Evolutionary conservation across 92 coral and sea anemone genomes (phyloP).

Genomic region (Desmophyllum pertusum): DNA sequence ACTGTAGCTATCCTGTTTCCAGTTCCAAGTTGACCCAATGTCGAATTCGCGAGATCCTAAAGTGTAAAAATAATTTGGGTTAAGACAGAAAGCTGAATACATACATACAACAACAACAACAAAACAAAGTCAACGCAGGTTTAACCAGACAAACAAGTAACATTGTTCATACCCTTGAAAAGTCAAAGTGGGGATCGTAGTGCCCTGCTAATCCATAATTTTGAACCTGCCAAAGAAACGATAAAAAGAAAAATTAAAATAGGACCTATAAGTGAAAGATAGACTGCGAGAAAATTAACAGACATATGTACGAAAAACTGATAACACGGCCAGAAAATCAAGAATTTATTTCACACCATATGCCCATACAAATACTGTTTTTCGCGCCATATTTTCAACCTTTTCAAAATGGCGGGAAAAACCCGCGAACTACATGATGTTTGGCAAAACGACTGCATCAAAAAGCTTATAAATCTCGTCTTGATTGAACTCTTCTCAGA

Average conservation of each 20-base stretch:
- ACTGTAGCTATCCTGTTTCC: constrained; percentile 98
- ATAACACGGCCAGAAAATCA: too few species aligned
- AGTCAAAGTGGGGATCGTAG: constrained; percentile 98
- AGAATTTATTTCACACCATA: too few species aligned
- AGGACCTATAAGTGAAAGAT: neutral
- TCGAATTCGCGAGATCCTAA: constrained; percentile 73
- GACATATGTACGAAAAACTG: neutral
- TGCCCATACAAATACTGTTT: too few species aligned
- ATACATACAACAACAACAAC: neutral
- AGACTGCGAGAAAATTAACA: neutral
- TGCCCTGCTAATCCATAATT: constrained; percentile 99
- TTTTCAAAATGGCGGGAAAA: too few species aligned
- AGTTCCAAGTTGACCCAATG: constrained; percentile 71
- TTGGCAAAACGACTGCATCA: too few species aligned
- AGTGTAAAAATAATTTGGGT: neutral
- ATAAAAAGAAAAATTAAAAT: neutral
- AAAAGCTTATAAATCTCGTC: too few species aligned
- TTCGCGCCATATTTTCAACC: too few species aligned
- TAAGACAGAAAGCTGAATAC: too few species aligned
- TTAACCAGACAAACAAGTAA: neutral
- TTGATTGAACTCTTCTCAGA: too few species aligned
- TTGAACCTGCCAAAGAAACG: constrained; percentile 77
- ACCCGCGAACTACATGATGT: too few species aligned
- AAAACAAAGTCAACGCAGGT: neutral
- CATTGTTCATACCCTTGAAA: constrained; percentile 84